Percentiles rank a stretch among this genome's conserved stretches.
phyloP scores from a whole-genome alignment of 2,113 vertebrate species.

The Gadus macrocephalus region DNA sequence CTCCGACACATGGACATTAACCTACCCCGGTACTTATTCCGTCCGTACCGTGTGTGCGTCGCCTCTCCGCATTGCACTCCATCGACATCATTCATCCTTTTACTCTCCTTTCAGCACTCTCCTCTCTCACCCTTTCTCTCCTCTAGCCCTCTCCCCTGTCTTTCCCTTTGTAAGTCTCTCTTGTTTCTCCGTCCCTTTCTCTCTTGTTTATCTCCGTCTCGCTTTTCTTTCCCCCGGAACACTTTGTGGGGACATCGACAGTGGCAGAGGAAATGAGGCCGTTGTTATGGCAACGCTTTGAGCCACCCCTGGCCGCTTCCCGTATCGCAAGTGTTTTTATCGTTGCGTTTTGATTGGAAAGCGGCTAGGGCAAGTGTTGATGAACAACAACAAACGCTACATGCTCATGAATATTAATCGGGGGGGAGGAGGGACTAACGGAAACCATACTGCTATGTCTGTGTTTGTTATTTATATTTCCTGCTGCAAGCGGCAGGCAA shows the following conservation, averaged over 20 bases:
- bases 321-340: constrained; percentile 29
- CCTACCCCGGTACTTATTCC: neutral
- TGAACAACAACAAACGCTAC: constrained; percentile 17
- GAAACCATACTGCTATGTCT: constrained; percentile 37
- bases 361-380: constrained; percentile 34
- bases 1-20: no score
- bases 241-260: constrained; percentile 42
- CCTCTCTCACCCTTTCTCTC: constrained; percentile 29
- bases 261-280: constrained; percentile 63
- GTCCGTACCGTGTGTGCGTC: neutral
- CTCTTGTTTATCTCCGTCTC: neutral
- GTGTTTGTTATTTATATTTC: constrained; percentile 55
- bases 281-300: constrained; percentile 65
- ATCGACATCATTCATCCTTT: constrained; percentile 52
- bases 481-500: neutral
- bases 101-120: constrained; percentile 25
- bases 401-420: constrained; percentile 60
- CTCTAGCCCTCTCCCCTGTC: constrained; percentile 3
- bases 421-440: constrained; percentile 44
- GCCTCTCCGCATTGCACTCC: neutral
- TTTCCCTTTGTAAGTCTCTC: neutral
- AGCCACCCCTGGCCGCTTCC: constrained; percentile 49
- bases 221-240: neutral
- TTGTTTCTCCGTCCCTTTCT: neutral
- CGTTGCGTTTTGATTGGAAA: constrained; percentile 39